Base-by-base conservation (phyloP, 1,140 invertebrate genomes). In the Drosophila micromelanica region DNA sequence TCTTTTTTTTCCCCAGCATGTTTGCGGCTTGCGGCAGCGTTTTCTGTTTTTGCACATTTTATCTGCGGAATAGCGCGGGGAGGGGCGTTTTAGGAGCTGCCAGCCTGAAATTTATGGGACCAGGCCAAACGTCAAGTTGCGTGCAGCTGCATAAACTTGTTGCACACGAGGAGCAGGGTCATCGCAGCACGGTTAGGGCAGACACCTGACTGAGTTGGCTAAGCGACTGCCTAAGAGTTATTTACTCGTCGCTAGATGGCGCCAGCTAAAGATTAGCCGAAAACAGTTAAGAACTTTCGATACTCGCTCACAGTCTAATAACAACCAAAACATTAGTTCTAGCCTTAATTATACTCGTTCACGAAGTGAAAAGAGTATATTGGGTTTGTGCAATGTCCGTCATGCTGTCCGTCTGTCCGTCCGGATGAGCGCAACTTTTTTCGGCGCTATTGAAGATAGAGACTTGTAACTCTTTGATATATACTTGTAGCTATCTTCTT, bases 141-240 rank as follows among this genome's bases (percentile, higher is more conserved):
- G 78, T 87, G 81, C 75, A 65, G 61, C 63, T 87, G 82, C 82
- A 86, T 81, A 86, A 87, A 86, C 82, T 86, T 86, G 82, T 86
- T 86, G 82, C 82, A 76, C 43, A 70, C 76, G n/a, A n/a, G 54
- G 46, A 38, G 27, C 27, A 27, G 30, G 30, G 43, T 48, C 45
- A 20, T 9, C 35, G 20, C 69, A 49, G 73, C 7, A 3, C 11
- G 12, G 11, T 11, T 23, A 38, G 35, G 27, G 30, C 15, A 11
- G 13, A 3, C 8, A 42, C 7, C 32, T 7, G 32, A 35, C 37
- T 12, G 12, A 40, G 20, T 37, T 27, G 52, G 38, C 35, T 8
- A 40, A 40, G 32, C 3, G 17, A 43, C 9, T 15, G n/a, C 30
- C 49, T 17, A 13, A 56, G 2, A 15, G 43, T 8, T 23, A 40